Conservation (phyloP, 2,888 invertebrate genomes). For the Gnatocerus cornutus region DNA sequence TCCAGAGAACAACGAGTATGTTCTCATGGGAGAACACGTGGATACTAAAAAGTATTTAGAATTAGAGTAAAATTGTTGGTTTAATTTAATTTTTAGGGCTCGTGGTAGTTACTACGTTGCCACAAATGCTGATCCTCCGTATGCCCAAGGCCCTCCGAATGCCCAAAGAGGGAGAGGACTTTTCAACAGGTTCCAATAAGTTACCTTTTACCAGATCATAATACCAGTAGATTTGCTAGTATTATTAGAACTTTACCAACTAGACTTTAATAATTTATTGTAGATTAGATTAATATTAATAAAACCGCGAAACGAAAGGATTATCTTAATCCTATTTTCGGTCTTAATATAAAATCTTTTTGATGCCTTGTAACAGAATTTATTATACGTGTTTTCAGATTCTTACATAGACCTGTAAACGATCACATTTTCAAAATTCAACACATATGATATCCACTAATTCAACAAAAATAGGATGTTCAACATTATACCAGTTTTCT, state of each 20-base stretch:
- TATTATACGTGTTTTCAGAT: slow-evolving; percentile 40
- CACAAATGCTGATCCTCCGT: slow-evolving; percentile 88
- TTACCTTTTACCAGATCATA: neutral
- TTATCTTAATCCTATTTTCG: too few relatives aligned
- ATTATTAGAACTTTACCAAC: neutral
- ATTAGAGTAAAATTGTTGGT: neutral
- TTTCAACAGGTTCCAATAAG: slow-evolving; percentile 34
- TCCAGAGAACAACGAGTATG: slow-evolving; percentile 85
- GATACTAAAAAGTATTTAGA: slow-evolving; percentile 77
- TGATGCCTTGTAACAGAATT: slow-evolving; percentile 46
- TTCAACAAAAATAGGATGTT: slow-evolving; percentile 32
- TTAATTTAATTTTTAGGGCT: slow-evolving; percentile 75
- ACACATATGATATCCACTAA: slow-evolving; percentile 38
- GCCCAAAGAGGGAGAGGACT: slow-evolving; percentile 65
- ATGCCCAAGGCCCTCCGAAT: slow-evolving; percentile 87
- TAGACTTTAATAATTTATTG: slow-evolving; percentile 40
- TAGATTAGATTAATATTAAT: slow-evolving; percentile 29
- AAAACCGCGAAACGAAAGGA: slow-evolving; percentile 10
- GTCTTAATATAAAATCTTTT: too few relatives aligned
- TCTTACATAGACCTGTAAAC: slow-evolving; percentile 44
- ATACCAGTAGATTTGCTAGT: slow-evolving; percentile 7
- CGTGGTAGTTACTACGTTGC: slow-evolving; percentile 91
- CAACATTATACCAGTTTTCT: slow-evolving; percentile 23
- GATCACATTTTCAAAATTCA: slow-evolving; percentile 42
- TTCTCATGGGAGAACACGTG: slow-evolving; percentile 90